Conservation (phyloP, 23 tunicate genomes). For the Phallusia fumigata region DNA sequence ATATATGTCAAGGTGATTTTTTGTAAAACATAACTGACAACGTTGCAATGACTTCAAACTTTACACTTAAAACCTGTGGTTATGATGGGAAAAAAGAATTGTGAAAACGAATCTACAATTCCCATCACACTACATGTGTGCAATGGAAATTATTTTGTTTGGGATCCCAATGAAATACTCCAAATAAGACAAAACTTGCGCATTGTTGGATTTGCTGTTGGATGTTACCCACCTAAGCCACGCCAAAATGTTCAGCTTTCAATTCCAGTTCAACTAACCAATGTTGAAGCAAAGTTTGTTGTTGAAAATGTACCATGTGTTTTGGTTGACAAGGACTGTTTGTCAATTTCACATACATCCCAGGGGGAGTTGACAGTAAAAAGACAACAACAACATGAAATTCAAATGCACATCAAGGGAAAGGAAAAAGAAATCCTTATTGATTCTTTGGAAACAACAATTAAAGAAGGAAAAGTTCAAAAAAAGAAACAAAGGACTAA, state of each 20-base stretch:
- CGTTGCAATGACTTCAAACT: no score
- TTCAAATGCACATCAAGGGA: conserved; percentile 50
- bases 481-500: conserved; percentile 9
- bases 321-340: conserved; percentile 10
- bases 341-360: neutral
- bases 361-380: conserved; percentile 4
- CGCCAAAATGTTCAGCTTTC: conserved; percentile 51
- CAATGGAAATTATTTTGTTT: conserved; percentile 55
- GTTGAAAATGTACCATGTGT: conserved; percentile 8
- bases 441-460: conserved; percentile 44
- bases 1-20: no score
- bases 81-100: no score
- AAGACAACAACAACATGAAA: conserved; percentile 41
- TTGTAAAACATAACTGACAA: no score
- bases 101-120: neutral
- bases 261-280: conserved; percentile 56
- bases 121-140: conserved; percentile 22
- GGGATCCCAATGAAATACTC: conserved; percentile 42
- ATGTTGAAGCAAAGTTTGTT: conserved; percentile 68
- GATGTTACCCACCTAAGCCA: conserved; percentile 74
- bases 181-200: conserved; percentile 27
- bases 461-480: conserved; percentile 45
- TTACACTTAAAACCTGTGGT: no score
- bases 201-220: conserved; percentile 55
- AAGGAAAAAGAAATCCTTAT: conserved; percentile 48